These are phyloP conservation scores for Nerophis ophidion DNA, from an alignment of 2,113 vertebrate genomes.

Conservation along the genomic window DNA sequence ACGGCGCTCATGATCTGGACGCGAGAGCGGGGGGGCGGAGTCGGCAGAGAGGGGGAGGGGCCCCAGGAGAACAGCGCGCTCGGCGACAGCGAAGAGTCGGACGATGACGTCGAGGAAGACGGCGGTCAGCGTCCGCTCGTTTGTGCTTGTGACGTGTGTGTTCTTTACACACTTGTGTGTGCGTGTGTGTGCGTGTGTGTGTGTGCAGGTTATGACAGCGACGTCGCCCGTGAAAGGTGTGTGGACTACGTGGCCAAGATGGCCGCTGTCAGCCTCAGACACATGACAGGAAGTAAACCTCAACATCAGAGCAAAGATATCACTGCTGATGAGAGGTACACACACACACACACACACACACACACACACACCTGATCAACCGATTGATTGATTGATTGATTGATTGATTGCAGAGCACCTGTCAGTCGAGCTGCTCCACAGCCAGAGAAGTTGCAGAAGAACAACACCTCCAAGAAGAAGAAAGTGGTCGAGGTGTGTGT, in stretches of 20 bases:
- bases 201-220: conserved; percentile 88
- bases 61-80: conserved; percentile 33
- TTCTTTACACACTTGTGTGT: background rate
- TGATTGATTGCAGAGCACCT: conserved; percentile 72
- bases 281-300: conserved; percentile 91
- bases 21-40: conserved; percentile 74
- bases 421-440: conserved; percentile 91
- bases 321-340: conserved; percentile 85
- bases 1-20: conserved; percentile 94
- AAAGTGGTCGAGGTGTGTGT: conserved; percentile 85
- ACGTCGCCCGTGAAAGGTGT: conserved; percentile 86
- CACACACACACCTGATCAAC: background rate
- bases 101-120: conserved; percentile 91
- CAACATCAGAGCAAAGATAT: conserved; percentile 88
- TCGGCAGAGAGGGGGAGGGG: conserved; percentile 76
- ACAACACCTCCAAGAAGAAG: conserved; percentile 91
- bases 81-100: conserved; percentile 92
- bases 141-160: background rate
- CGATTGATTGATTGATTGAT: background rate
- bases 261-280: conserved; percentile 84
- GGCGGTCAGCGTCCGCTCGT: conserved; percentile 72
- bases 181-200: conserved; percentile 5
- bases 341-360: background rate
- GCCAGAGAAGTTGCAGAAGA: conserved; percentile 93
- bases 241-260: conserved; percentile 91